A percentile compares a stretch with the other conserved stretches of the same genome.
phyloP scores from a whole-genome alignment of 2,888 invertebrate species.

The Drosophila histrio region DNA sequence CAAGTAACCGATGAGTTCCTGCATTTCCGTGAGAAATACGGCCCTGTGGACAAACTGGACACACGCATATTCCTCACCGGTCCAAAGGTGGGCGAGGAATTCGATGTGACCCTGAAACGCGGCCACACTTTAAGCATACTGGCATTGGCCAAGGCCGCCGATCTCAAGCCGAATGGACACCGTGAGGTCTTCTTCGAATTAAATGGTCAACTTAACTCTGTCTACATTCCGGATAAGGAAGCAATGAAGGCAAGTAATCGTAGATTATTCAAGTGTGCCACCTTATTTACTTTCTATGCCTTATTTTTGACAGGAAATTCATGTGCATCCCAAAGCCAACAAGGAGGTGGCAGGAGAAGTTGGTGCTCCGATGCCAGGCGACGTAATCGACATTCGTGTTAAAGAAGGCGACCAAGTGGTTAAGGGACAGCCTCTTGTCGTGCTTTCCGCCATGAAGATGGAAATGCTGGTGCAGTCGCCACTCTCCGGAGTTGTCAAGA shows the following conservation, averaged over 20 bases:
- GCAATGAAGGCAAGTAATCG: constrained; percentile 85
- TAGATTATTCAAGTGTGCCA: not conserved
- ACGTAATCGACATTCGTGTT: constrained; percentile 95
- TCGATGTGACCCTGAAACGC: constrained; percentile 96
- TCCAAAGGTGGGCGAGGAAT: constrained; percentile 93
- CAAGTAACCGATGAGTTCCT: constrained; percentile 96
- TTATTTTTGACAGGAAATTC: constrained; percentile 88
- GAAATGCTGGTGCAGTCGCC: constrained; percentile 93
- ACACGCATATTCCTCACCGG: constrained; percentile 98
- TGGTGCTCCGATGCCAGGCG: constrained; percentile 99
- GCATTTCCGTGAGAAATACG: constrained; percentile 92
- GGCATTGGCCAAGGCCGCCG: constrained; percentile 96
- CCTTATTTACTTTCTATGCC: not conserved
- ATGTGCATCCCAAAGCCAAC: constrained; percentile 97
- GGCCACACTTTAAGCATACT: constrained; percentile 98
- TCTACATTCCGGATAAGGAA: constrained; percentile 96
- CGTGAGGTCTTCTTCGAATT: constrained; percentile 99
- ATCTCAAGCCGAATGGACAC: constrained; percentile 94
- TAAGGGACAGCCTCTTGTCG: constrained; percentile 95
- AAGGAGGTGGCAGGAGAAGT: constrained; percentile 95
- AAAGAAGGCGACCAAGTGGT: constrained; percentile 96
- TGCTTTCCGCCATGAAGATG: constrained; percentile 99
- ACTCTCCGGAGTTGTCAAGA: constrained; percentile 91
- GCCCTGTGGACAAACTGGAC: constrained; percentile 97
- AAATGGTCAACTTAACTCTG: constrained; percentile 98